phyloP scores from a whole-genome alignment of 2,113 vertebrate genomes.

The mouse (Mus musculus) region GRCm39 chr16:20266001-20266500 shows the following conservation, averaged over 20 bases:
- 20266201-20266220: neutral
- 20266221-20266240: neutral
- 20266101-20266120: neutral
- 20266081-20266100: neutral
- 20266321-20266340: neutral
- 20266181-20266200: neutral
- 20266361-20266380: neutral
- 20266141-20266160: neutral
- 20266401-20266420: neutral
- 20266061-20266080: neutral
- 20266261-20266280: neutral
- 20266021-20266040: neutral
- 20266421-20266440: neutral
- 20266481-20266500: neutral
- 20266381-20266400: neutral
- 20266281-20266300: neutral
- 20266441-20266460: neutral
- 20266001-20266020: neutral
- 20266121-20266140: neutral
- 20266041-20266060: neutral
- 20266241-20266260: neutral
- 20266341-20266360: neutral
- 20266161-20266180: neutral
- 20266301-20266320: neutral
- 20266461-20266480: neutral